Base-by-base conservation (phyloP, 2,797 vertebrate species). In the Aeoliscus strigatus region DNA sequence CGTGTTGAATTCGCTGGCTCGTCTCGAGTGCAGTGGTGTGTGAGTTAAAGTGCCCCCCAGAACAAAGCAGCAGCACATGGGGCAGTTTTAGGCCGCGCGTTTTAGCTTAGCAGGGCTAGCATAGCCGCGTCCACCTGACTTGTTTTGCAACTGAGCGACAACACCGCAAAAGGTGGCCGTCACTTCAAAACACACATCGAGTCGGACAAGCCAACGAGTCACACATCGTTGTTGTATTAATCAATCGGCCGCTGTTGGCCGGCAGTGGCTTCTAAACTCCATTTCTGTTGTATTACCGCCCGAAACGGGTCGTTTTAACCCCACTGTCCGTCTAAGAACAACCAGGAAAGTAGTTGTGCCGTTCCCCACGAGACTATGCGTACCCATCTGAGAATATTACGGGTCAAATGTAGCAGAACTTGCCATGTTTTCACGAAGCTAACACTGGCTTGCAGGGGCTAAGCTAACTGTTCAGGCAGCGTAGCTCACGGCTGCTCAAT, bases 41-140 rank as follows among this genome's bases (percentile, higher is more conserved):
- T 80, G 86, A 90, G 89, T 91, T 90, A 85, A 87, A 89, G 89
- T 88, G 87, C 83, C 86, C 80, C 77, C 79, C 87, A 89, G 90
- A 94, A 95, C 92, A 95, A 94, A 94, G 92, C 92, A 60, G 86
- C 75, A 83, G 87, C 90, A 90, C 89, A 90, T 91, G 90, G 88
- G 88, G 84, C 81, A 83, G 75, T 39, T 57, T 18, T 77, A 88
- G 87, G 87, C 87, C 85, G 83, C 83, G 77, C 82, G 69, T 43
- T 71, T 81, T 82, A 82, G 80, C 80, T 62, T 31, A 52, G 59
- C 63, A 45, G 52, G 29, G 43, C 6, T 68, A 77, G 69, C 78
- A 27, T 59, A 56, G 55, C 57, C 7, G 13, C 38, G 2, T 2
- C 8, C 41, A 63, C 47, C 39, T 47, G 8, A 9, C 16, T n/a